phyloP scores from a whole-genome alignment of 2,888 invertebrate species.

The Heliconius ethilla region DNA sequence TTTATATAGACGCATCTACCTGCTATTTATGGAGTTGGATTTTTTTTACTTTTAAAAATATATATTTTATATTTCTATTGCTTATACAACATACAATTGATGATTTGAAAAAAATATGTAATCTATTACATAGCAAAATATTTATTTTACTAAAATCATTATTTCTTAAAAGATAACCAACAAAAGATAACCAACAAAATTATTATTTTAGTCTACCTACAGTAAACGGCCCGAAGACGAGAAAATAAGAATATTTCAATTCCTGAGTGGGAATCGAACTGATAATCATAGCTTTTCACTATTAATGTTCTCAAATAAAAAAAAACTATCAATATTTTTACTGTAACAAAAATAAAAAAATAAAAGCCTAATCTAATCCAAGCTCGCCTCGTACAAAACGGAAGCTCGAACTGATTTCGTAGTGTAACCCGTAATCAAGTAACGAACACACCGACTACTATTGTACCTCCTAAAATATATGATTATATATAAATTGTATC shows the following conservation, averaged over 20 bases:
- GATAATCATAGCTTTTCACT: no score
- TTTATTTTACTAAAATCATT: background rate
- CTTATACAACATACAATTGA: no score
- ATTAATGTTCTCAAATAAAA: background rate
- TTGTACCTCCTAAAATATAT: conserved; percentile 28
- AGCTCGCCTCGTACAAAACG: conserved; percentile 50
- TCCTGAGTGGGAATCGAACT: no score
- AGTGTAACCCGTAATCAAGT: conserved; percentile 59
- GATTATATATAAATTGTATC: background rate
- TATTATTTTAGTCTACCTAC: background rate
- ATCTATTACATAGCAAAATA: no score
- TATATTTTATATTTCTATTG: conserved; percentile 17
- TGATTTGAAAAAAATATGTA: background rate
- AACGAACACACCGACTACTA: conserved; percentile 43
- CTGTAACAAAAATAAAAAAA: background rate
- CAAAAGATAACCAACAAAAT: background rate
- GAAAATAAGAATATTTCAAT: no score
- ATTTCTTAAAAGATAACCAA: background rate
- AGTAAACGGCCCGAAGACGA: no score
- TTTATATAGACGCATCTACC: conserved; percentile 55
- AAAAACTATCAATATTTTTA: background rate
- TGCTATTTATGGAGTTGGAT: conserved; percentile 50
- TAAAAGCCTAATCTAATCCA: conserved; percentile 49
- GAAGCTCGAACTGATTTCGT: conserved; percentile 59
- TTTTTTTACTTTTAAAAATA: conserved; percentile 21